phyloP scores from a whole-genome alignment of 2,888 invertebrate genomes.

The Brachynemurus nebulosus region DNA sequence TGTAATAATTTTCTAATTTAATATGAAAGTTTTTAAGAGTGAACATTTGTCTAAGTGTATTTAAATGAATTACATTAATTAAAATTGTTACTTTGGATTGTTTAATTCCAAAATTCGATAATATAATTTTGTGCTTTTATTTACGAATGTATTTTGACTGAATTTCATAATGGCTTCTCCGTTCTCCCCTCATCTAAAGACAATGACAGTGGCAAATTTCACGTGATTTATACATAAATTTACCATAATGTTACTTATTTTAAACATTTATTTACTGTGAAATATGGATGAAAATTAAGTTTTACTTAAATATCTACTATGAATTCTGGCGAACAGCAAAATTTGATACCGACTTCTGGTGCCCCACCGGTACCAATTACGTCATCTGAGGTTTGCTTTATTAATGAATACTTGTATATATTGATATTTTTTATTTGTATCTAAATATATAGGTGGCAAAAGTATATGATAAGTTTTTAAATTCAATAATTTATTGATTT shows the following conservation, averaged over 20 bases:
- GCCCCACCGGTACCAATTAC: slow-evolving; percentile 40
- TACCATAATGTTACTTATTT: background rate
- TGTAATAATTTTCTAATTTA: background rate
- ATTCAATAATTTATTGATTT: slow-evolving; percentile 1
- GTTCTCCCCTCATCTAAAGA: slow-evolving; percentile 52
- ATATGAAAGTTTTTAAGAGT: background rate
- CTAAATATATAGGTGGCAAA: too few relatives aligned
- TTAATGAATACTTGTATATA: slow-evolving; percentile 3
- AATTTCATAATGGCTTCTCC: slow-evolving; percentile 50
- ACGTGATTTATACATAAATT: slow-evolving; percentile 27
- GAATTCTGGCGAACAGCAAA: slow-evolving; percentile 44
- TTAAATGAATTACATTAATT: background rate
- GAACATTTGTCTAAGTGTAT: background rate
- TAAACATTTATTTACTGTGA: slow-evolving; percentile 20
- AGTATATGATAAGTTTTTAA: background rate
- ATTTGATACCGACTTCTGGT: slow-evolving; percentile 32
- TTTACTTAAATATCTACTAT: slow-evolving; percentile 25
- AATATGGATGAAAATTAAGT: slow-evolving; percentile 20
- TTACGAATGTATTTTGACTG: slow-evolving; percentile 11
- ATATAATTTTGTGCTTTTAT: background rate
- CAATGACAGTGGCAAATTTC: slow-evolving; percentile 44
- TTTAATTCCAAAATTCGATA: too few relatives aligned
- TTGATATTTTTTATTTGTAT: too few relatives aligned
- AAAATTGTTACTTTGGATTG: background rate
- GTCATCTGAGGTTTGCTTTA: slow-evolving; percentile 34